These are phyloP conservation scores for Lobophora halterata DNA, from an alignment of 2,888 invertebrate genomes.

Conservation along the genomic window DNA sequence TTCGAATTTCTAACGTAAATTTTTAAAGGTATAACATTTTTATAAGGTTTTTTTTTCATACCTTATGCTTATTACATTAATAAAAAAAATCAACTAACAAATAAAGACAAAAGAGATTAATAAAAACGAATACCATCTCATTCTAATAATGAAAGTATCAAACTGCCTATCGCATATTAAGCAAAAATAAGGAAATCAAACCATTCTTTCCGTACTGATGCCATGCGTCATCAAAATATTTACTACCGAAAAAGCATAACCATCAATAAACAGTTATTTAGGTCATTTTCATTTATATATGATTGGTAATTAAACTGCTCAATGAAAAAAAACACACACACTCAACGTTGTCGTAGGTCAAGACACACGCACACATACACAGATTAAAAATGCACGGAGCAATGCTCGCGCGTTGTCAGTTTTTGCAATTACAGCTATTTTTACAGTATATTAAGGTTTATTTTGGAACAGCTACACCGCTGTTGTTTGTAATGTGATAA, in stretches of 20 bases:
- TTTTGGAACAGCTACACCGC: constrained; percentile 23
- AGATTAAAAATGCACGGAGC: constrained; percentile 46
- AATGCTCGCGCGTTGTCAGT: constrained; percentile 62
- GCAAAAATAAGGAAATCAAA: too few species aligned
- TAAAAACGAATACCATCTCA: too few species aligned
- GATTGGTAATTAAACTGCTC: constrained; percentile 30
- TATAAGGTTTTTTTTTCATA: too few species aligned
- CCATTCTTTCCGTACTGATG: too few species aligned
- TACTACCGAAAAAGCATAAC: constrained; percentile 6
- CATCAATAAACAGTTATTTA: constrained; percentile 18
- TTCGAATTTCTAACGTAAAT: too few species aligned
- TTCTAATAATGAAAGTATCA: too few species aligned
- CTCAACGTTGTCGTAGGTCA: constrained; percentile 53
- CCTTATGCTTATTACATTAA: too few species aligned
- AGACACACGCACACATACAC: constrained; percentile 35
- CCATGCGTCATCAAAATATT: constrained; percentile 9
- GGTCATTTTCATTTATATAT: constrained; percentile 31
- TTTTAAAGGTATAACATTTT: too few species aligned
- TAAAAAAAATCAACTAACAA: too few species aligned
- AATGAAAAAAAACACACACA: constrained; percentile 52
- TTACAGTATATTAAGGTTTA: constrained; percentile 23
- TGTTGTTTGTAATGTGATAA: constrained; percentile 21
- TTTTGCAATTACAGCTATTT: constrained; percentile 56
- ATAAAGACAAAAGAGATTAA: too few species aligned
- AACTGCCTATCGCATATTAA: too few species aligned